Conservation (phyloP, 2,888 invertebrate genomes). For the Mythimna vitellina region DNA sequence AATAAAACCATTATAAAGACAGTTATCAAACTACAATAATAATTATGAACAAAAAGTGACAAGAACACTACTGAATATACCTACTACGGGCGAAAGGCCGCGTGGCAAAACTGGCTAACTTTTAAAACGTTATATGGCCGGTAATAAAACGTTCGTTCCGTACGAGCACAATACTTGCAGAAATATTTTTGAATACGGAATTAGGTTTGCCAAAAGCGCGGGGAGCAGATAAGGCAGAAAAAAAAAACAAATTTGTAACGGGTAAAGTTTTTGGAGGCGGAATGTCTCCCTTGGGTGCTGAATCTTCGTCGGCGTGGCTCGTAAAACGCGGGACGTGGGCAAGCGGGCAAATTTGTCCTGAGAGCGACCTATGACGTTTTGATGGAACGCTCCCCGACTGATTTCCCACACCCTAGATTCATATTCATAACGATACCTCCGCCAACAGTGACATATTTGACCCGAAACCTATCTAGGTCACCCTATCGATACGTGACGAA, state of each 20-base stretch:
- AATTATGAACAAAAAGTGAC: constrained; percentile 82
- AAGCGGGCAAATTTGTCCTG: constrained; percentile 90
- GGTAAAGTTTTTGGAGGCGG: constrained; percentile 91
- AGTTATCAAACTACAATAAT: constrained; percentile 86
- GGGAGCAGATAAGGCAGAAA: constrained; percentile 90
- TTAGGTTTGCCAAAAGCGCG: constrained; percentile 90
- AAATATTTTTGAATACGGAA: constrained; percentile 91
- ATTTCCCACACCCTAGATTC: constrained; percentile 88
- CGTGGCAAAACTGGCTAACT: constrained; percentile 87
- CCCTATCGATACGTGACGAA: constrained; percentile 72
- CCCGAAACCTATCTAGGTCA: constrained; percentile 76
- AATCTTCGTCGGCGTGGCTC: constrained; percentile 90
- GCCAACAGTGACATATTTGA: constrained; percentile 79
- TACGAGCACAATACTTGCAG: constrained; percentile 90
- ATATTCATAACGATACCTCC: constrained; percentile 88
- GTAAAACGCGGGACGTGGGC: constrained; percentile 91
- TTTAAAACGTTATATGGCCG: constrained; percentile 90
- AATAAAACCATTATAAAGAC: constrained; percentile 74
- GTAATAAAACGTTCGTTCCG: constrained; percentile 89
- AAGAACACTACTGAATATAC: constrained; percentile 71
- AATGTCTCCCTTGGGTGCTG: constrained; percentile 90
- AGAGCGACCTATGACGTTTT: constrained; percentile 90
- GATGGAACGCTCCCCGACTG: constrained; percentile 89
- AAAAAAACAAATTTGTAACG: constrained; percentile 91
- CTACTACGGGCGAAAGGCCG: constrained; percentile 73